Conservation (phyloP, 2,888 invertebrate species). For the Lasioglossum vierecki region DNA sequence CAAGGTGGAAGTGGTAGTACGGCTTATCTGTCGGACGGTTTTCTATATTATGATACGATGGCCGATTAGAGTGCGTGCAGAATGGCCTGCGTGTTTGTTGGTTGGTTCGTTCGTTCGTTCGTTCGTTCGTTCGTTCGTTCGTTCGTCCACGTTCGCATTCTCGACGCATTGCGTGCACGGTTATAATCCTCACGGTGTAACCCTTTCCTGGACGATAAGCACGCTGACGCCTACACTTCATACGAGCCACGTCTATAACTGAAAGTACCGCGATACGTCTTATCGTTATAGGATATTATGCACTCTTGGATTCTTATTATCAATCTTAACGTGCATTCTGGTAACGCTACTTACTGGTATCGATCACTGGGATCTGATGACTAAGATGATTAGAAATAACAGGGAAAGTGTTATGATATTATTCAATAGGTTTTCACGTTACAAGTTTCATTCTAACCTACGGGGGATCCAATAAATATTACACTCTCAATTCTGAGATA, state of each 20-base stretch:
- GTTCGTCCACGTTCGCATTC: slow-evolving; percentile 68
- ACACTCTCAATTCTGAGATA: neutral
- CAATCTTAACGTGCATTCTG: slow-evolving; percentile 15
- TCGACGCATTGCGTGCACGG: slow-evolving; percentile 75
- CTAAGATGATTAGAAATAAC: neutral
- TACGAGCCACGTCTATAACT: slow-evolving; percentile 55
- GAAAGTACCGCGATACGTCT: slow-evolving; percentile 56
- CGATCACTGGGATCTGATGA: neutral
- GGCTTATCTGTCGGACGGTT: slow-evolving; percentile 51
- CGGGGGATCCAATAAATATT: neutral
- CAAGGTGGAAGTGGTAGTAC: slow-evolving; percentile 25
- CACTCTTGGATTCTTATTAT: slow-evolving; percentile 46
- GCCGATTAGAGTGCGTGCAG: slow-evolving; percentile 75
- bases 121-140: slow-evolving; percentile 61
- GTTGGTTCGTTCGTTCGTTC: slow-evolving; percentile 65
- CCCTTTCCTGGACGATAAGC: slow-evolving; percentile 66
- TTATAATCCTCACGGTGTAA: slow-evolving; percentile 62
- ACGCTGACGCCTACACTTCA: slow-evolving; percentile 60
- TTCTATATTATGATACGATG: slow-evolving; percentile 70
- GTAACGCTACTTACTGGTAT: slow-evolving; percentile 16
- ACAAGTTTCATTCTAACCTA: neutral
- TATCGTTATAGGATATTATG: slow-evolving; percentile 61
- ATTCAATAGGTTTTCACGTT: neutral
- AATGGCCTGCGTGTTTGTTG: slow-evolving; percentile 69
- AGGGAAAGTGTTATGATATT: neutral